These are phyloP conservation scores for Paedocypris micromegethes DNA, from an alignment of 2,797 vertebrate genomes.

Conservation along the genomic window DNA sequence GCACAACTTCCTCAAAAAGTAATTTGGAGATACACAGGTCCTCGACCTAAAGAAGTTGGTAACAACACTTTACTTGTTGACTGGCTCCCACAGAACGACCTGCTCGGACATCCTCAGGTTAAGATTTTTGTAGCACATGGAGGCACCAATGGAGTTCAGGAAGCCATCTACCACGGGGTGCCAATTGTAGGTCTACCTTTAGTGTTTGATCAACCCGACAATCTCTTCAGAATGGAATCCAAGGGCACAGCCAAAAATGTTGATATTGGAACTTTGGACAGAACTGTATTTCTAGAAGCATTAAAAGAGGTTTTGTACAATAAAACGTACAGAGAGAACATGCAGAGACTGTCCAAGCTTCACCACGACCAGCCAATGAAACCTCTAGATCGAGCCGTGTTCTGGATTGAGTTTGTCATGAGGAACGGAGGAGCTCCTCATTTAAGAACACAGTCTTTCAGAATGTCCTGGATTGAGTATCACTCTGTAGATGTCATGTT, in stretches of 20 bases:
- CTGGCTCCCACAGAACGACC: constrained; percentile 49
- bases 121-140: constrained; percentile 44
- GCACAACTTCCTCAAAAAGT: constrained; percentile 45
- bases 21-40: constrained; percentile 40
- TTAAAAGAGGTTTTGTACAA: constrained; percentile 40
- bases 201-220: constrained; percentile 45
- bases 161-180: constrained; percentile 50
- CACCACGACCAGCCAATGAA: constrained; percentile 44
- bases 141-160: constrained; percentile 46
- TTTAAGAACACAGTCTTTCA: constrained; percentile 31
- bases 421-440: constrained; percentile 19
- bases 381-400: constrained; percentile 38
- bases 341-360: constrained; percentile 42
- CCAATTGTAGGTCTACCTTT: constrained; percentile 46
- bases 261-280: constrained; percentile 38
- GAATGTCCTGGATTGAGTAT: constrained; percentile 43
- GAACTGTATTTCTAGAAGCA: constrained; percentile 19
- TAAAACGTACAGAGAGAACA: constrained; percentile 45
- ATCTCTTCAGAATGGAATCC: constrained; percentile 38
- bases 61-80: constrained; percentile 44
- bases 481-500: constrained; percentile 40
- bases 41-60: constrained; percentile 33
- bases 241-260: constrained; percentile 40
- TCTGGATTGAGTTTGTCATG: constrained; percentile 33
- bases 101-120: constrained; percentile 43